Evolutionary conservation across 1,140 invertebrate genomes (phyloP), one percentile per base, ranked within the genome.

Genomic region (Drosophila sturtevanti): DNA sequence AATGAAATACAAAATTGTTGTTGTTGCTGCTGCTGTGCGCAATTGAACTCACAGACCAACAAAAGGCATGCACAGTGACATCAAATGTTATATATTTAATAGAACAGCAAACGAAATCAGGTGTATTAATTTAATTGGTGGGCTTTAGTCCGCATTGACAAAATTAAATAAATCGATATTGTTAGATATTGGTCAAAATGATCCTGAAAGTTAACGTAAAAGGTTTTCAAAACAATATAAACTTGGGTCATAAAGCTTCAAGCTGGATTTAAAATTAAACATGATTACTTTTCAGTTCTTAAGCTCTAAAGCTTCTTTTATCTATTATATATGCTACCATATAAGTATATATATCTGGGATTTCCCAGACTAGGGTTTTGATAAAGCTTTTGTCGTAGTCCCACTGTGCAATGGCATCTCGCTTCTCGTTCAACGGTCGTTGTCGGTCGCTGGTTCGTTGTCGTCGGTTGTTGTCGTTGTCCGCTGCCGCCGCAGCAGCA

Each of bases 31-130:
- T 81, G 81, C 69, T 76, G 82, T 68, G 82, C 82, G 80, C 82
- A 89, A 89, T 89, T 87, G 72, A 82, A 82, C 82, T 73, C 84
- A 65, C 72, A 65, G 35, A 75, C 63, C 51, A 71, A 52, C 58
- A 64, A 35, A 67, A 68, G 61, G 12, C 52, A 48, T 16, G 63
- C 16, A 72, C 55, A 37, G 69, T 74, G 70, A 55, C 12, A 16
- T 10, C 14, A 56, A 56, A 10, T 10, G 34, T 14, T 16, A 10
- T 1, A n/a, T 16, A 11, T 16, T 31, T 14, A 34, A 16, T 3
- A n/a, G 3, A 34, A 56, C 27, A 31, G 10, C 24, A 54, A 16
- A 31, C 14, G 5, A 5, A 14, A 16, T 24, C 22, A 18, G 16
- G 41, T 48, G 41, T 31, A 31, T 6, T 31, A 6, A 0, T 4